Conservation (phyloP, 92 coral and sea anemone species). For the Bergia sp. region DNA sequence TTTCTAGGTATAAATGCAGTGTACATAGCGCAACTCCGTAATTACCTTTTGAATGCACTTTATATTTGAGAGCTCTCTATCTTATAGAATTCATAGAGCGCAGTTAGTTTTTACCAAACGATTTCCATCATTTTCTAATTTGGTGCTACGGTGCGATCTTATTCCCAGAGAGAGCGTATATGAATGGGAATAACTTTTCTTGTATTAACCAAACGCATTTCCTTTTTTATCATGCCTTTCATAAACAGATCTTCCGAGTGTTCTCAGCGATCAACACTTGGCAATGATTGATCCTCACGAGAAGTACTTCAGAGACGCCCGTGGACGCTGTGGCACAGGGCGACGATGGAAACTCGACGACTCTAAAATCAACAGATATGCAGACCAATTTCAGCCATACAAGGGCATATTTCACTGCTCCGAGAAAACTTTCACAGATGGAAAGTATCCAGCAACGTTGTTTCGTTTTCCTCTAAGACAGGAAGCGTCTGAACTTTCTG, state of each 20-base stretch:
- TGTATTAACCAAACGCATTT: background rate
- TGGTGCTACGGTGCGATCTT: too few relatives aligned
- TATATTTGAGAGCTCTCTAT: too few relatives aligned
- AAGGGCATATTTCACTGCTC: constrained; percentile 58
- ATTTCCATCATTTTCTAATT: too few relatives aligned
- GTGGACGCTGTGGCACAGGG: constrained; percentile 44
- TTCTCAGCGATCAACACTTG: too few relatives aligned
- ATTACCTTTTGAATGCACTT: too few relatives aligned
- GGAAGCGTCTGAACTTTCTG: constrained; percentile 64
- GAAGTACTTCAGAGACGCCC: too few relatives aligned
- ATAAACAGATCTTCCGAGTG: too few relatives aligned
- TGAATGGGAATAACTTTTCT: background rate
- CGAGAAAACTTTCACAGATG: constrained; percentile 30
- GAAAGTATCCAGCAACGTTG: constrained; percentile 65
- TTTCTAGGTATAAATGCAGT: too few relatives aligned
- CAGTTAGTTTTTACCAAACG: too few relatives aligned
- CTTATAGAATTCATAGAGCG: too few relatives aligned
- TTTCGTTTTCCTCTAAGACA: constrained; percentile 82
- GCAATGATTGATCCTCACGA: too few relatives aligned
- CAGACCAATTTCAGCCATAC: constrained; percentile 69
- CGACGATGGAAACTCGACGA: constrained; percentile 1
- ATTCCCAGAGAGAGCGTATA: background rate
- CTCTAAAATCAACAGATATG: background rate
- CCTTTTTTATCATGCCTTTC: background rate
- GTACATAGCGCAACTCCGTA: too few relatives aligned